A percentile compares a stretch with the other conserved stretches of the same genome.
Conservation (phyloP, 1,140 invertebrate species). For the Panagrolaimus sp. region DNA sequence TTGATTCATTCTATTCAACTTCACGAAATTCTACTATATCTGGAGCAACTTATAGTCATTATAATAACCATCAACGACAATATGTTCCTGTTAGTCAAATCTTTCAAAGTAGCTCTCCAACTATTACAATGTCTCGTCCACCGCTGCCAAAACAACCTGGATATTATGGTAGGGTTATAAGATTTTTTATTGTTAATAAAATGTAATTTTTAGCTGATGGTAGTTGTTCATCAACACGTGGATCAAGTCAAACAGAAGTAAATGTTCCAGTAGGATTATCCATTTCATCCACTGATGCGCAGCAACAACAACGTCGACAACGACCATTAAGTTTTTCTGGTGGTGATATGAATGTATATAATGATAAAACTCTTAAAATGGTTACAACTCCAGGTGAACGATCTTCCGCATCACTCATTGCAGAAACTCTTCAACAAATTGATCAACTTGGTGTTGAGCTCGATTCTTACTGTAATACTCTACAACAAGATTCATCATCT, state of each 20-base stretch:
- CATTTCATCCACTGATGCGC: not conserved
- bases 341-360: not conserved
- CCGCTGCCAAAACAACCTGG: not conserved
- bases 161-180: not conserved
- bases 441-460: slow-evolving; percentile 27
- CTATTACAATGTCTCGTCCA: not conserved
- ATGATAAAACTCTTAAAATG: slow-evolving; percentile 1
- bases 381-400: not conserved
- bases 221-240: not conserved
- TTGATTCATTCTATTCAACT: slow-evolving; percentile 1
- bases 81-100: not conserved
- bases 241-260: not conserved
- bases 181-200: too few relatives aligned
- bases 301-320: not conserved
- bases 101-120: not conserved
- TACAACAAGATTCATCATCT: not conserved
- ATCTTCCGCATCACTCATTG: slow-evolving; percentile 22
- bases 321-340: slow-evolving; percentile 8
- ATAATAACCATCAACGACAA: not conserved
- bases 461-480: slow-evolving; percentile 26
- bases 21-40: not conserved
- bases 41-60: not conserved
- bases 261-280: not conserved
- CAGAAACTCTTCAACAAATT: slow-evolving; percentile 36
- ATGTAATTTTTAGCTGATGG: too few relatives aligned